Percentiles rank a stretch among this genome's conserved stretches.
These are phyloP conservation scores for Oncopeltus fasciatus DNA, from an alignment of 1,140 invertebrate genomes.

Conservation along the genomic window DNA sequence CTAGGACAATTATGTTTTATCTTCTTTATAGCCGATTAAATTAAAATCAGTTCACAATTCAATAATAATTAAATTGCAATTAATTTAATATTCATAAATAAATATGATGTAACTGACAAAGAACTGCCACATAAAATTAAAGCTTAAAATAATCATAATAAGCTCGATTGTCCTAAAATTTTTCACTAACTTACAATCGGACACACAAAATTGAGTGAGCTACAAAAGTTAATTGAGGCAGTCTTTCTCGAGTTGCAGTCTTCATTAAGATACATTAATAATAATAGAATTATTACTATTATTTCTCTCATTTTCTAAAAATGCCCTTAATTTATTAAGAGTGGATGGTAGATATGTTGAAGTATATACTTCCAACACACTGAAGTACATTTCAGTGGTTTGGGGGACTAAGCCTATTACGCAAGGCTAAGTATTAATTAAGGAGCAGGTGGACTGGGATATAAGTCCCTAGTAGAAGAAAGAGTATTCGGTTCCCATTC, in stretches of 20 bases:
- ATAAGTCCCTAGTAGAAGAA: too few relatives aligned
- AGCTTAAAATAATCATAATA: not conserved
- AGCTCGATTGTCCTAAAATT: constrained; percentile 6
- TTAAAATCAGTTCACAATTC: not conserved
- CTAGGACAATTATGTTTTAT: not conserved
- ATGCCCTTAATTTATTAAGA: not conserved
- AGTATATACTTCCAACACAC: not conserved
- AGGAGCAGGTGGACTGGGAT: too few relatives aligned
- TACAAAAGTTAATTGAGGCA: not conserved
- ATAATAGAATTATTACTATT: not conserved
- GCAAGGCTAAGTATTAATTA: too few relatives aligned
- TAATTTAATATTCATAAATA: not conserved
- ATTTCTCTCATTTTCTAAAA: not conserved
- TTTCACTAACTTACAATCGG: not conserved
- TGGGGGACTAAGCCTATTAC: too few relatives aligned
- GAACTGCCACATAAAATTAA: not conserved
- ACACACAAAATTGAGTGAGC: not conserved
- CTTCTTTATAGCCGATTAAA: not conserved
- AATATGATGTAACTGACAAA: not conserved
- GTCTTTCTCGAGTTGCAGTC: not conserved
- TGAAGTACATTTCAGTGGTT: too few relatives aligned
- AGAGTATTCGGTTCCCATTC: too few relatives aligned
- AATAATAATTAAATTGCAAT: constrained; percentile 1
- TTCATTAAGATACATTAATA: not conserved
- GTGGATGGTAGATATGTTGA: constrained; percentile 1